Percentiles rank a stretch among this genome's conserved stretches.
Conservation (phyloP, 2,113 vertebrate genomes). For the Barnardius zonarius region DNA sequence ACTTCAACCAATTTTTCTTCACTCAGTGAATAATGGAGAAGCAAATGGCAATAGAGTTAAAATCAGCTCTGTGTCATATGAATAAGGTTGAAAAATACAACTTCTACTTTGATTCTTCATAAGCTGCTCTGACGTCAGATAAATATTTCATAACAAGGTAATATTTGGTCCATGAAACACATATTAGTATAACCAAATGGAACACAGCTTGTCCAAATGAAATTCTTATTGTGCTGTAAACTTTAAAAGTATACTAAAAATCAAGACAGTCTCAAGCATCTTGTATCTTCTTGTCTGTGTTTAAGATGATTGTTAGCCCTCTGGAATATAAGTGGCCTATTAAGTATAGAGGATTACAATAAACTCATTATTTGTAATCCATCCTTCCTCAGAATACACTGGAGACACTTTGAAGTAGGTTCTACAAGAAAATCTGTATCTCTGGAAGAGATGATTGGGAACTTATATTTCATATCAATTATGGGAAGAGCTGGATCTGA, state of each 20-base stretch:
- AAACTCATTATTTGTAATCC: background rate
- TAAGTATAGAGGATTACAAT: background rate
- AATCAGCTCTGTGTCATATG: background rate
- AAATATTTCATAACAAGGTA: background rate
- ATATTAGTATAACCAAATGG: background rate
- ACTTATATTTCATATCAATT: background rate
- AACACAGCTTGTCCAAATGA: background rate
- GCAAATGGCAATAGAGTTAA: background rate
- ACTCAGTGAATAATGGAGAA: background rate
- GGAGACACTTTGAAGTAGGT: background rate
- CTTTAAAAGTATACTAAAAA: background rate
- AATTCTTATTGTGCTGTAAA: background rate
- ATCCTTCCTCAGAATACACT: background rate
- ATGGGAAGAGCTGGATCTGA: background rate
- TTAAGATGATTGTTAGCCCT: background rate
- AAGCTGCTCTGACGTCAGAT: background rate
- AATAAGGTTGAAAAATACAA: background rate
- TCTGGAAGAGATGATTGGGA: background rate
- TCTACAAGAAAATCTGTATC: background rate
- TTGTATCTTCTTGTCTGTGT: background rate
- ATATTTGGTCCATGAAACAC: background rate
- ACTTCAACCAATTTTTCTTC: background rate
- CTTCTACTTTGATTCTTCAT: background rate
- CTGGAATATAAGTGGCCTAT: background rate
- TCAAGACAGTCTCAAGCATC: background rate